These are phyloP conservation scores for Cephus spinipes DNA, from an alignment of 2,888 invertebrate species.

Conservation along the genomic window DNA sequence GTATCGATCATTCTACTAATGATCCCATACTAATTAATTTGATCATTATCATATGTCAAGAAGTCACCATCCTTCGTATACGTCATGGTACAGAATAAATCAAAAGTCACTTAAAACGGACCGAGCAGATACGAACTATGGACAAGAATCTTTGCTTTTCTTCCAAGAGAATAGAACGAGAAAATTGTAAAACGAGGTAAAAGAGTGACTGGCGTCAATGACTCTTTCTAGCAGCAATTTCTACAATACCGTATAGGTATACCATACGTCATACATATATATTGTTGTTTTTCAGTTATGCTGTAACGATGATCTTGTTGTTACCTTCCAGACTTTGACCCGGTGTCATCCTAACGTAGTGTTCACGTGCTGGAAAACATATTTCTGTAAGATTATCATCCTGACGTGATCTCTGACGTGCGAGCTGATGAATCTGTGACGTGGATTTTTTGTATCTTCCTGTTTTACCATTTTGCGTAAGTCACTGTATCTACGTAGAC, in stretches of 20 bases:
- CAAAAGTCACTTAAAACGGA: neutral
- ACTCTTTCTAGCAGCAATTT: neutral
- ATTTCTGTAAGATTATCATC: neutral
- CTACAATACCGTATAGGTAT: neutral
- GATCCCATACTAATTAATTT: neutral
- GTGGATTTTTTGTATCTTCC: neutral
- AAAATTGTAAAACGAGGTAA: neutral
- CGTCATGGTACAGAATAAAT: neutral
- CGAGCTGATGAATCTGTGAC: neutral
- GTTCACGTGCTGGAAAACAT: neutral
- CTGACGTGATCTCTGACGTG: neutral
- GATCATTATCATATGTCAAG: neutral
- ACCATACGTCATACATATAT: neutral
- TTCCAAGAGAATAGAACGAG: neutral
- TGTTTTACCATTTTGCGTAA: neutral
- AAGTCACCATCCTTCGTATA: neutral
- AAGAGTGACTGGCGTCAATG: neutral
- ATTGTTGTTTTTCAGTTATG: neutral
- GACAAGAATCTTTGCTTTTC: neutral
- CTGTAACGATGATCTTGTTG: neutral
- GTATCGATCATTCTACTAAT: neutral
- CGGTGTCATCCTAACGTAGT: neutral
- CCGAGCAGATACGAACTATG: neutral
- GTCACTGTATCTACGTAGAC: neutral
- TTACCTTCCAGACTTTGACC: neutral